These are phyloP conservation scores for Sebastes iracundus DNA, from an alignment of 2,797 vertebrate species.

Conservation along the genomic window DNA sequence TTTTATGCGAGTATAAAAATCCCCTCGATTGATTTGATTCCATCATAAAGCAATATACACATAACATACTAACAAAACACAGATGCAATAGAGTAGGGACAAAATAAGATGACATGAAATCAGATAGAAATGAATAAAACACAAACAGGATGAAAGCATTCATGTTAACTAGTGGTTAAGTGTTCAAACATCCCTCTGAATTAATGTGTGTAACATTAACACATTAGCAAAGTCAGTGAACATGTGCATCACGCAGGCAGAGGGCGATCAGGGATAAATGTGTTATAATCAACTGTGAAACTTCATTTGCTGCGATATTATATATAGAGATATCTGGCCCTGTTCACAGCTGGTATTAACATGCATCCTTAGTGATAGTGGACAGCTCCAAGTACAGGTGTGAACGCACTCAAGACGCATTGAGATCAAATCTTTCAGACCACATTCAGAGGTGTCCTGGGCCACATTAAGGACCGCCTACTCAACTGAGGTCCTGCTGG, in stretches of 20 bases:
- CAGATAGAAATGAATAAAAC: neutral
- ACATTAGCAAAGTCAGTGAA: neutral
- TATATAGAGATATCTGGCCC: too few relatives aligned
- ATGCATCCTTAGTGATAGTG: too few relatives aligned
- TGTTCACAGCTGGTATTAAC: too few relatives aligned
- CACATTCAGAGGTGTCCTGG: too few relatives aligned
- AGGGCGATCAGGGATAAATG: neutral
- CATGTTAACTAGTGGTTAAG: neutral
- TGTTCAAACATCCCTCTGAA: too few relatives aligned
- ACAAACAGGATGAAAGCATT: neutral
- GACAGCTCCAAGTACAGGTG: too few relatives aligned
- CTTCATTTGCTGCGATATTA: too few relatives aligned
- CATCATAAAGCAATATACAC: neutral
- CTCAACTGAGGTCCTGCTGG: too few relatives aligned
- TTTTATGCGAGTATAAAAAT: neutral
- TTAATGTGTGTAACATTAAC: neutral
- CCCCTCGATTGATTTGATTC: neutral
- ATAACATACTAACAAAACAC: neutral
- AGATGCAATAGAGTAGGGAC: neutral
- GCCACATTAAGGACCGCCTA: too few relatives aligned
- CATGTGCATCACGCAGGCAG: neutral
- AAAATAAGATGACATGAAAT: neutral
- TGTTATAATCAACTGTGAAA: neutral
- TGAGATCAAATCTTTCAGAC: too few relatives aligned
- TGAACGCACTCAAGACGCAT: too few relatives aligned